Percentiles rank a stretch among this genome's conserved stretches.
Evolutionary conservation across 2,113 vertebrate species (phyloP).

Genomic region (Rhombomys opimus): DNA sequence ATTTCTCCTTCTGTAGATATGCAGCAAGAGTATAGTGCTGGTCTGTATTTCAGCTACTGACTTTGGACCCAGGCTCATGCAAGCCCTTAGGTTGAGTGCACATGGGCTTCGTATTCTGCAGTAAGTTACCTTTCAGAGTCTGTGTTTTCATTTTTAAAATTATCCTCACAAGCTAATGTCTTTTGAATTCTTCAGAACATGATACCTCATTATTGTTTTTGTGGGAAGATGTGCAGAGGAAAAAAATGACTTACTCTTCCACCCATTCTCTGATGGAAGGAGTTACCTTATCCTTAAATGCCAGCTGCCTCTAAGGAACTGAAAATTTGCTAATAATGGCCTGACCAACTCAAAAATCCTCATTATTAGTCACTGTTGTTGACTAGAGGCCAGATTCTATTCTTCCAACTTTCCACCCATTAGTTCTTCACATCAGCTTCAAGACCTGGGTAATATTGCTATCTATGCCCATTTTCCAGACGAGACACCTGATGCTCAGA

Average conservation of each 20-base stretch:
- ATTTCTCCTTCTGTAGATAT: neutral
- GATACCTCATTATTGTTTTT: neutral
- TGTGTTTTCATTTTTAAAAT: neutral
- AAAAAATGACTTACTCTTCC: neutral
- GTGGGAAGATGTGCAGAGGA: constrained; percentile 51
- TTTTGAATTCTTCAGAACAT: constrained; percentile 29
- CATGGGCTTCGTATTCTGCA: neutral
- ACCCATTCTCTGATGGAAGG: neutral
- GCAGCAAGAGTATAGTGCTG: neutral
- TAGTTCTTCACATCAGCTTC: neutral
- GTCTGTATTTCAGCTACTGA: neutral
- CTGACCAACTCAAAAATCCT: neutral
- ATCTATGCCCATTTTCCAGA: neutral
- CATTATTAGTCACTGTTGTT: neutral
- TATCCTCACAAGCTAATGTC: constrained; percentile 31
- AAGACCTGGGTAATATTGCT: neutral
- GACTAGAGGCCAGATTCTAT: neutral
- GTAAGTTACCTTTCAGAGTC: constrained; percentile 65
- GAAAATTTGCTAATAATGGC: neutral
- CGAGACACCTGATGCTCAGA: neutral
- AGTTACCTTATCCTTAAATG: constrained; percentile 7
- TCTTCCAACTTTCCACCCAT: neutral
- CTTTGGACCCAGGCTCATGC: neutral
- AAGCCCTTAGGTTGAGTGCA: neutral
- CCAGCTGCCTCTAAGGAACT: neutral